A percentile compares a stretch with the other conserved stretches of the same genome.
phyloP scores from a whole-genome alignment of 2,888 invertebrate genomes.

The Gymnosoma rotundatum region DNA sequence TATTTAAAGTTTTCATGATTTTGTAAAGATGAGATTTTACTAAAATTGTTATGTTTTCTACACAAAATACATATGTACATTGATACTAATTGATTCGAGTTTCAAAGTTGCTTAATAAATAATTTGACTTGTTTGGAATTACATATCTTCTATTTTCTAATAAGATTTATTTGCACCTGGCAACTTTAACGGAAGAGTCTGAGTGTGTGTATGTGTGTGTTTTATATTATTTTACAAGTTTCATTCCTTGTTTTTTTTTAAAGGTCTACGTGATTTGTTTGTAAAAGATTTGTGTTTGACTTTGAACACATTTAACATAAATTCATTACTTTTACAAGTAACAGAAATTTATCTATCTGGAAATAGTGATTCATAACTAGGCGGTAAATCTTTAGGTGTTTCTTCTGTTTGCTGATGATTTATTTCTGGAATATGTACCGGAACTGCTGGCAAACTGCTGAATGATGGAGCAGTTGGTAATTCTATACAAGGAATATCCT shows the following conservation, averaged over 20 bases:
- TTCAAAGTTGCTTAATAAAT: conserved; percentile 49
- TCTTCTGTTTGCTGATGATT: conserved; percentile 74
- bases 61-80: conserved; percentile 48
- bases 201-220: conserved; percentile 23
- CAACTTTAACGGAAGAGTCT: conserved; percentile 61
- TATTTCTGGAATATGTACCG: conserved; percentile 71
- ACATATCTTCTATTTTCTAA: neutral
- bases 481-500: conserved; percentile 78
- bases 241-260: conserved; percentile 16
- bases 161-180: conserved; percentile 56
- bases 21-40: conserved; percentile 54
- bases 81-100: conserved; percentile 59
- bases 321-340: conserved; percentile 42
- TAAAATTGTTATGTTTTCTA: conserved; percentile 33
- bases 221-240: neutral
- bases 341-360: conserved; percentile 79
- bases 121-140: conserved; percentile 62
- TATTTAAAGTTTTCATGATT: conserved; percentile 11
- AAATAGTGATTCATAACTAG: conserved; percentile 81
- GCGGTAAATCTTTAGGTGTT: conserved; percentile 81
- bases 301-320: conserved; percentile 58
- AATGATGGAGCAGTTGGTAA: conserved; percentile 75
- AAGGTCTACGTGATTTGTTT: neutral
- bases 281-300: conserved; percentile 13
- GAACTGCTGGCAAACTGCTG: conserved; percentile 70